Percentiles rank a stretch among this genome's conserved stretches.
phyloP scores from a whole-genome alignment of 2,888 invertebrate genomes.

The Conomelus anceps region DNA sequence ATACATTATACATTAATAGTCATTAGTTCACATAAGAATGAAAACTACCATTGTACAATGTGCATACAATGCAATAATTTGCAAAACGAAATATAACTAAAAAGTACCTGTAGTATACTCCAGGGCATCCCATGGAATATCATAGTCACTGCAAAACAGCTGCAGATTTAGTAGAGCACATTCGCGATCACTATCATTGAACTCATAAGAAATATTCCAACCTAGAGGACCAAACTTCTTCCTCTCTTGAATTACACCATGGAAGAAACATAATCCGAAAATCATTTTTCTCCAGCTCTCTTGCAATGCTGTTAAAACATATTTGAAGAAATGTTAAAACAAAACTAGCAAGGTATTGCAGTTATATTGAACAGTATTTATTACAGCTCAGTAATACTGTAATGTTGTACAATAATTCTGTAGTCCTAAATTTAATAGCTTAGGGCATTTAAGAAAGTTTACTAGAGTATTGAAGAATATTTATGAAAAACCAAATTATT shows the following conservation, averaged over 20 bases:
- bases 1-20: too few relatives aligned
- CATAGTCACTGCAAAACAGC: slow-evolving; percentile 63
- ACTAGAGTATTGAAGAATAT: too few relatives aligned
- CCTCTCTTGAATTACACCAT: slow-evolving; percentile 85
- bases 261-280: slow-evolving; percentile 84
- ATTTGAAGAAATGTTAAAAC: neutral
- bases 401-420: too few relatives aligned
- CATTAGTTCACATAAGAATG: too few relatives aligned
- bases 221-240: slow-evolving; percentile 87
- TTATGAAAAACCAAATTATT: too few relatives aligned
- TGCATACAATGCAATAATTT: neutral
- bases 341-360: too few relatives aligned
- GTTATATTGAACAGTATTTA: too few relatives aligned
- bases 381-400: too few relatives aligned
- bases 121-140: slow-evolving; percentile 83
- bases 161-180: slow-evolving; percentile 81
- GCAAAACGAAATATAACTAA: neutral
- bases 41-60: too few relatives aligned
- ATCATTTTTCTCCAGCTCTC: slow-evolving; percentile 67
- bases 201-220: slow-evolving; percentile 91
- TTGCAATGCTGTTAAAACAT: slow-evolving; percentile 47
- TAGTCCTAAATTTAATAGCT: too few relatives aligned
- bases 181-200: slow-evolving; percentile 85
- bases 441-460: too few relatives aligned
- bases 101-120: slow-evolving; percentile 74